Base-by-base conservation (phyloP, 2,797 vertebrate species). In the Tarsius wallacei region DNA sequence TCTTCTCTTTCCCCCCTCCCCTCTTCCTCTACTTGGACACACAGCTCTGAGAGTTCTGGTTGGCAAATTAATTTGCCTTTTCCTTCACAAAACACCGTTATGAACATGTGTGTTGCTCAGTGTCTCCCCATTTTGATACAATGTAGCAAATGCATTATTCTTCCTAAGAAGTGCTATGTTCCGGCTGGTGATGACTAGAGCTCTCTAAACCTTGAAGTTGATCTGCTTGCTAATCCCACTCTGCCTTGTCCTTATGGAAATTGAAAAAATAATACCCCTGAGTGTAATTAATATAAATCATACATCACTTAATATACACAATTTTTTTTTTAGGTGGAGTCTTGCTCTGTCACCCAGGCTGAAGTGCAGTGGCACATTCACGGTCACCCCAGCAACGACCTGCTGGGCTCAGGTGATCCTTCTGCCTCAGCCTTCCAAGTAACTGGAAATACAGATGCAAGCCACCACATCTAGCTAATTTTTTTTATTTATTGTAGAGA, bases 111-210 rank as follows among this genome's bases (percentile, higher is more conserved):
- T 77, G 76, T 93, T 93, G 26, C 36, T 89, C 15, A 63, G 57
- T 87, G 36, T 87, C 76, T 42, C 73, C 70, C 96, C 76, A 80
- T 87, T 78, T 90, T 82, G 47, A 96, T 82, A 91, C 90, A 71
- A 93, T 85, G 26, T 76, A 92, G 53, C 53, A 91, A 82, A 87
- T 55, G 78, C 22, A 71, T 70, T 85, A 64, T 92, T 90, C 15
- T 74, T 97, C 36, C 68, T 66, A 71, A 51, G 87, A 90, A 89
- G 19, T 76, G 51, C 53, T 84, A 10, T 78, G 12, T 59, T 74
- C 64, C 73, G 71, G 33, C 66, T 28, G 59, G 74, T 92, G 31
- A 89, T 78, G 26, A 76, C 13, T 80, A 4, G 47, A 70, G 71
- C 49, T 80, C 68, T 82, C 42, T 93, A 78, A 86, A 36, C 63